Evolutionary conservation across 2,888 invertebrate species (phyloP), one percentile per base, ranked within the genome.

Genomic region (Sarcophaga variegata): DNA sequence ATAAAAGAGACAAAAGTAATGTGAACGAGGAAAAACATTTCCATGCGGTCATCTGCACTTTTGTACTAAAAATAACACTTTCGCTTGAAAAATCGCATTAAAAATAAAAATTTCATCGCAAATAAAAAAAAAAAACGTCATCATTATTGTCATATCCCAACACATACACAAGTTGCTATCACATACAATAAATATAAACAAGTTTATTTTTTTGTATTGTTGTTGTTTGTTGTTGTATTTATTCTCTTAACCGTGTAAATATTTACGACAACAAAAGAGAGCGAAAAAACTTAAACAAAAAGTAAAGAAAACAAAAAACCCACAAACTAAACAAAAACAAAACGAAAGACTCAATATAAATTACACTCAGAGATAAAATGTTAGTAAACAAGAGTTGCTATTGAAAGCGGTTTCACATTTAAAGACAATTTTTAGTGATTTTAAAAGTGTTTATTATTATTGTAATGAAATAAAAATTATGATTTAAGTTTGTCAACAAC

Each of bases 51-150:
- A 66, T 62, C 64, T 76, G 84, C 71, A 85, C 84, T 78, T 12
- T 22, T 37, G 2, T 25, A 25, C 76, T 85, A 81, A 81, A 80
- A 76, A 81, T 77, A 81, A 71, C 66, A 80, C 75, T 64, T 75
- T 84, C 60, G 66, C 82, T 75, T 45, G 71, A 76, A 71, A 76
- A 76, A 80, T 79, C 62, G 25, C 71, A 72, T 80, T 64, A 74
- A 72, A 80, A 77, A 74, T 80, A 77, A 63, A 59, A 69, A 37
- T 27, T 25, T 86, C 80, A 27, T 47, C 67, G 54, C 76, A 27
- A 62, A 54, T 72, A 72, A 74, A 72, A 83, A 64, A 83, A 64
- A 72, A 83, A 45, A 81, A 82, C 71, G 75, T 84, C 84, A 84
- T 84, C 22, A 64, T 62, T 37, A 37, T 37, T 37, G 49, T 20